Evolutionary conservation across 2,113 vertebrate genomes (phyloP).

Genomic region (Etheostoma spectabile): DNA sequence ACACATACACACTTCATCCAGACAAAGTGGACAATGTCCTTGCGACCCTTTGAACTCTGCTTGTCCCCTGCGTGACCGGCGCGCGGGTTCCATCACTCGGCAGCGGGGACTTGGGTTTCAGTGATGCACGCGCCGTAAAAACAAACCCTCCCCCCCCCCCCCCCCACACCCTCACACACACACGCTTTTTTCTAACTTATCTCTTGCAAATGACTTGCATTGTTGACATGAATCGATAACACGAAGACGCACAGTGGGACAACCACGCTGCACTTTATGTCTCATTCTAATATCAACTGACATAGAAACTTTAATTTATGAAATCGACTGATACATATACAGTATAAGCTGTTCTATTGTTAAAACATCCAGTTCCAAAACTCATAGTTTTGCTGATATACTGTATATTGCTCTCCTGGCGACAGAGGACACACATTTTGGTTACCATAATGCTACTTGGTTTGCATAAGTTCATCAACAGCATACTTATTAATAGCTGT

Average conservation of each 20-base stretch:
- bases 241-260: background rate
- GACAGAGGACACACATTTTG: background rate
- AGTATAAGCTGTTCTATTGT: background rate
- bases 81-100: slow-evolving; percentile 19
- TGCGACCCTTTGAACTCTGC: slow-evolving; percentile 74
- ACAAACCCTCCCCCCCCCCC: no score
- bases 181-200: background rate
- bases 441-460: background rate
- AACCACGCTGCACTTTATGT: background rate
- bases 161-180: no score
- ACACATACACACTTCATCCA: slow-evolving; percentile 71
- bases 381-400: no score
- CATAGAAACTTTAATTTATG: background rate
- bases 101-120: slow-evolving; percentile 8
- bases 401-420: background rate
- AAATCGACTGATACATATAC: background rate
- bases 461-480: background rate
- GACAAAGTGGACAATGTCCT: slow-evolving; percentile 82
- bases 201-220: background rate
- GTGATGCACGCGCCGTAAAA: background rate
- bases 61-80: slow-evolving; percentile 70
- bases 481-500: no score
- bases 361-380: background rate
- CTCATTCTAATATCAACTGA: background rate
- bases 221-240: background rate